phyloP scores from a whole-genome alignment of 2,888 invertebrate genomes.

The Bruchidius siliquastri region DNA sequence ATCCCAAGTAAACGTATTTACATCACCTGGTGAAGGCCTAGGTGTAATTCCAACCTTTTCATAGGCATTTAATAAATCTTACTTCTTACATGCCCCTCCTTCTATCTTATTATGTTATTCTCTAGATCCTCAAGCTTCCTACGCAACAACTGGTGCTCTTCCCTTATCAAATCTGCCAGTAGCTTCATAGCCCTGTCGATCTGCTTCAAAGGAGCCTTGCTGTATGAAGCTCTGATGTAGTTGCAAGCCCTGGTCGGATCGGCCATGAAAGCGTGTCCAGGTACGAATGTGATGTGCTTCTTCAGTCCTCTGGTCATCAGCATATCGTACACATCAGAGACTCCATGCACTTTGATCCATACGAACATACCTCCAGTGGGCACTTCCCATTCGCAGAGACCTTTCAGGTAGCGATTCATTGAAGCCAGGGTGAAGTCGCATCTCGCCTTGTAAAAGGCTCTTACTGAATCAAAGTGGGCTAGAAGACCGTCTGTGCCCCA shows the following conservation, averaged over 20 bases:
- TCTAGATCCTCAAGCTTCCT: slow-evolving; percentile 42
- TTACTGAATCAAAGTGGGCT: slow-evolving; percentile 55
- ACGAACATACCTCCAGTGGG: slow-evolving; percentile 75
- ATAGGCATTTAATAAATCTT: neutral
- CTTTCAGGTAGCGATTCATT: slow-evolving; percentile 56
- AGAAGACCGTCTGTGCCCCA: slow-evolving; percentile 61
- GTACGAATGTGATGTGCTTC: slow-evolving; percentile 65
- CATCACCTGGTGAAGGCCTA: neutral
- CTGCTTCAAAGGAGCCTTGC: slow-evolving; percentile 60
- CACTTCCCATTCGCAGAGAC: slow-evolving; percentile 60
- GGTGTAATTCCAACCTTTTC: neutral
- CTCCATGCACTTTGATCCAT: slow-evolving; percentile 66
- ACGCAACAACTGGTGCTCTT: slow-evolving; percentile 51
- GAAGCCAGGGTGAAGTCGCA: slow-evolving; percentile 59
- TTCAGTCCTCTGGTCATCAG: slow-evolving; percentile 63
- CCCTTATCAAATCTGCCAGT: slow-evolving; percentile 57
- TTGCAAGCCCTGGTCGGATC: slow-evolving; percentile 60
- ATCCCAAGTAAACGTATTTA: neutral
- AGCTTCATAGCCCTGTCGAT: slow-evolving; percentile 59
- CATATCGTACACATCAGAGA: slow-evolving; percentile 69
- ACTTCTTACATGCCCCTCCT: neutral
- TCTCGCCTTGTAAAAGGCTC: slow-evolving; percentile 59
- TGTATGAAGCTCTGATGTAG: slow-evolving; percentile 67
- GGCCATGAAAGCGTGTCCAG: slow-evolving; percentile 69
- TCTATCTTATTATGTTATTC: slow-evolving; percentile 23